Evolutionary conservation across 2,797 vertebrate genomes (phyloP).

Genomic region (Champsocephalus gunnari): DNA sequence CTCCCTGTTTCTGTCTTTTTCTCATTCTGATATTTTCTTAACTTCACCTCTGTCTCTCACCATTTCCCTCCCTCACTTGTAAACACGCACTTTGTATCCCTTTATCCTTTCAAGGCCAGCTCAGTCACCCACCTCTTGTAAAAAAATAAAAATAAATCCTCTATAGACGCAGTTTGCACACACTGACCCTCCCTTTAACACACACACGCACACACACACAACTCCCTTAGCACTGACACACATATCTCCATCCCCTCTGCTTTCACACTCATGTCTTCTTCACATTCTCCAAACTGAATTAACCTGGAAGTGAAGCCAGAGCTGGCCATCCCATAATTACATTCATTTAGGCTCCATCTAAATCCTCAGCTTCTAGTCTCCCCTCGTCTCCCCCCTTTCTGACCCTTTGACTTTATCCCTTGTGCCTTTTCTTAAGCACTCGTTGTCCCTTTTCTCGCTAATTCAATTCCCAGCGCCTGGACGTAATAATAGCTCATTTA

Average conservation of each 20-base stretch:
- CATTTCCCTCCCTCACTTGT: too few relatives aligned
- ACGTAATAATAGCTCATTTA: slow-evolving; percentile 3
- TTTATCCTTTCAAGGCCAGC: neutral
- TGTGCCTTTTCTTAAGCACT: slow-evolving; percentile 1
- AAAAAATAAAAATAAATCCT: neutral
- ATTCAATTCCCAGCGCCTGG: slow-evolving; percentile 7
- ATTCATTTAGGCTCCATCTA: slow-evolving; percentile 47
- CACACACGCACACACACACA: neutral
- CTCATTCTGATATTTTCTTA: neutral
- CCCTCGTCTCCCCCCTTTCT: neutral
- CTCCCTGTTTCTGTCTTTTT: too few relatives aligned
- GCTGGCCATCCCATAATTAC: slow-evolving; percentile 44
- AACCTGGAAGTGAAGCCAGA: slow-evolving; percentile 49
- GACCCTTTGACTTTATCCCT: slow-evolving; percentile 21
- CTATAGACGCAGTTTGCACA: slow-evolving; percentile 1
- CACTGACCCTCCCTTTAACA: neutral
- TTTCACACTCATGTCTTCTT: slow-evolving; percentile 47
- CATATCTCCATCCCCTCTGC: slow-evolving; percentile 28
- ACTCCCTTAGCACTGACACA: too few relatives aligned
- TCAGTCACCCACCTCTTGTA: neutral
- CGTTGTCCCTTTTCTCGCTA: slow-evolving; percentile 14
- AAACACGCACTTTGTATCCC: too few relatives aligned
- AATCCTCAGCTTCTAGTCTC: slow-evolving; percentile 21
- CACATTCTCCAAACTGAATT: slow-evolving; percentile 48
- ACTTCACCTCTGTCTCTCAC: neutral